A percentile compares a stretch with the other conserved stretches of the same genome.
Conservation (phyloP, 1,140 invertebrate species). For the Arctopsyche grandis region DNA sequence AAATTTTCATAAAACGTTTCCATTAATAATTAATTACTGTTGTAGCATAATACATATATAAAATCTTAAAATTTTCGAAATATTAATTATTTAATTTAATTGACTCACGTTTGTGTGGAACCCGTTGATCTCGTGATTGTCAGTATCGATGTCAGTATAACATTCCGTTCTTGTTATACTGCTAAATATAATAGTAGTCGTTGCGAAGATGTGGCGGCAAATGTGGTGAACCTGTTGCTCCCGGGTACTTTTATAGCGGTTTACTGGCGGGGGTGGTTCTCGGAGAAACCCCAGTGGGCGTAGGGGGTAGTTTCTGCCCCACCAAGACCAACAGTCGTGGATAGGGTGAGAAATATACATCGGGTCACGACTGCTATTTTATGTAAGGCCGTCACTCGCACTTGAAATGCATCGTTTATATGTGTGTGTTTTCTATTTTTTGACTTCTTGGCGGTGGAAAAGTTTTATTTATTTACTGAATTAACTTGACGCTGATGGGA, state of each 20-base stretch:
- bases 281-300: neutral
- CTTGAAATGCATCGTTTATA: too few species aligned
- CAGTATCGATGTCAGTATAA: conserved; percentile 22
- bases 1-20: too few species aligned
- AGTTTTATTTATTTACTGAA: too few species aligned
- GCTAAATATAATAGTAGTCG: too few species aligned
- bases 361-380: neutral
- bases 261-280: neutral
- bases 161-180: neutral
- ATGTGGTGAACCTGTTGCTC: conserved; percentile 40
- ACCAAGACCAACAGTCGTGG: too few species aligned
- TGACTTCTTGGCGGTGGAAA: too few species aligned
- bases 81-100: neutral
- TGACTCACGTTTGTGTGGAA: conserved; percentile 1
- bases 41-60: too few species aligned
- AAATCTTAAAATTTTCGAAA: too few species aligned
- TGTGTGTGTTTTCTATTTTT: too few species aligned
- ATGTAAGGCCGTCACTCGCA: neutral
- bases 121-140: neutral
- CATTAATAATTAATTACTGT: too few species aligned
- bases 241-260: conserved; percentile 28
- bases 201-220: conserved; percentile 7
- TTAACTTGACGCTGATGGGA: too few species aligned
- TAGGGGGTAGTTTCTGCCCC: neutral
- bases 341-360: too few species aligned